Conservation (phyloP, 2,113 vertebrate species). For the Tetraodon nigroviridis region DNA sequence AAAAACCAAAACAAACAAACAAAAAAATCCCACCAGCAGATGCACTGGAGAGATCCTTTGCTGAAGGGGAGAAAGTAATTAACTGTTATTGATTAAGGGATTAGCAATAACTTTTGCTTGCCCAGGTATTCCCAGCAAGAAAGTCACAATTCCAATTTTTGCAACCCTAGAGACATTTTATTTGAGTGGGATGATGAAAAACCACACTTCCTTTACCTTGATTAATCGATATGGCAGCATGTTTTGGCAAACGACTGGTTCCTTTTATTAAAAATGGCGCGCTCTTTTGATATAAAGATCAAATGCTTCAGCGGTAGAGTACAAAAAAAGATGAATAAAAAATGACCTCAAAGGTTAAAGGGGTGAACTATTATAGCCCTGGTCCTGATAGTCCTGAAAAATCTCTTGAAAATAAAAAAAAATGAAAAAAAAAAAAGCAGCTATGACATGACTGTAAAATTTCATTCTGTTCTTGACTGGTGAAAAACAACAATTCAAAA, state of each 20-base stretch:
- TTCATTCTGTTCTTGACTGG: constrained; percentile 29
- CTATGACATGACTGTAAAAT: no score
- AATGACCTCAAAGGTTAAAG: no score
- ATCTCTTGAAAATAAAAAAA: no score
- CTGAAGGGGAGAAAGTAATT: constrained; percentile 11
- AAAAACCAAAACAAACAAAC: not conserved
- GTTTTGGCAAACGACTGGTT: no score
- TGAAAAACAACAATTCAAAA: constrained; percentile 20
- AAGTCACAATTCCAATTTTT: not conserved
- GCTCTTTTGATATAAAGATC: no score
- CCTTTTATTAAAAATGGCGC: no score
- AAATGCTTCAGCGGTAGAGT: no score
- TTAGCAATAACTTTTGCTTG: constrained; percentile 25
- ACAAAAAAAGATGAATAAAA: no score
- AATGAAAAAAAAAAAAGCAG: no score
- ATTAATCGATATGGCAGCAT: not conserved
- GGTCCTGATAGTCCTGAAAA: no score
- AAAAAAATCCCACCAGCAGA: not conserved
- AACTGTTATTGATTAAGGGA: constrained; percentile 38
- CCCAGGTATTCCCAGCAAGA: constrained; percentile 7
- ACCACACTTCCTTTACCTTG: not conserved
- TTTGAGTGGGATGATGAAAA: not conserved
- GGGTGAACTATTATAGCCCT: no score
- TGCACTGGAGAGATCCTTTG: constrained; percentile 17
- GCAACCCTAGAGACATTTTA: constrained; percentile 3